Conservation (phyloP, 2,113 vertebrate species). For the Saguinus midas region DNA sequence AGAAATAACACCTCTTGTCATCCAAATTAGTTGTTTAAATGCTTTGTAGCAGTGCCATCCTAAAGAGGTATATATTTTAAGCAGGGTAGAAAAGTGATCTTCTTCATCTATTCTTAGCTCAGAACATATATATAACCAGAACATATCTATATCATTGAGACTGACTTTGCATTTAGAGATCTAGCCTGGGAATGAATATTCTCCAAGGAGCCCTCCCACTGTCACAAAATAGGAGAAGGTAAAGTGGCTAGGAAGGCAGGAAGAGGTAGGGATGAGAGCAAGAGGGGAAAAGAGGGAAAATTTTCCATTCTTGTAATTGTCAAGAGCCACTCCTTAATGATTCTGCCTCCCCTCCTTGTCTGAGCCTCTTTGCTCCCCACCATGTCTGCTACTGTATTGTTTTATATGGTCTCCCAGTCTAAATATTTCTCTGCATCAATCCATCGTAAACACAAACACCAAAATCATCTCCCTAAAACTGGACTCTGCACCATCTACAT, state of each 20-base stretch:
- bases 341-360: background rate
- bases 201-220: background rate
- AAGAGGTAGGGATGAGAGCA: background rate
- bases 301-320: background rate
- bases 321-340: background rate
- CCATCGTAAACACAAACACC: background rate
- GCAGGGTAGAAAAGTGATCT: background rate
- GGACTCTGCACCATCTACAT: background rate
- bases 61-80: background rate
- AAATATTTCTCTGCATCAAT: background rate
- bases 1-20: background rate
- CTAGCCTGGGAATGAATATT: background rate
- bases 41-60: background rate
- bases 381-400: background rate
- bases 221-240: background rate
- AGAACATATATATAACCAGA: background rate
- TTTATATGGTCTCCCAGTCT: background rate
- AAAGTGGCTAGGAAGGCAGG: background rate
- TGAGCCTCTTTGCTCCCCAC: background rate
- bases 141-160: background rate
- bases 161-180: background rate
- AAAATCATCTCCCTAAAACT: background rate
- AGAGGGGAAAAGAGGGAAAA: background rate
- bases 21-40: constrained; percentile 19
- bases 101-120: background rate